Conservation (phyloP, 2,888 invertebrate genomes). For the Zele albiditarsus region DNA sequence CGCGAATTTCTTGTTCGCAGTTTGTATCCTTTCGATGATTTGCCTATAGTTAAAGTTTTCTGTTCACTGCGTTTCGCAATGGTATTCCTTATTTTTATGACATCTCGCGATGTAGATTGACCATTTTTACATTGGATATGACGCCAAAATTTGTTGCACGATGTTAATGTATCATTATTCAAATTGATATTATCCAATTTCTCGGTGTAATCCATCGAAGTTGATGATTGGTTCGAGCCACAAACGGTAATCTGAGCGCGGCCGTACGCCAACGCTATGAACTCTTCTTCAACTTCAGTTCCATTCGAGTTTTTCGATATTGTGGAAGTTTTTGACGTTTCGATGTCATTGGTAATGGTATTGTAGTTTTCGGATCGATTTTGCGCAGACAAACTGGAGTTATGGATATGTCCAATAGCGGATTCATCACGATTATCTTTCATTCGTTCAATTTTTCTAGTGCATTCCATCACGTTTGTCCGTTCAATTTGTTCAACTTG, state of each 20-base stretch:
- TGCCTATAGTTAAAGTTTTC: slow-evolving; percentile 54
- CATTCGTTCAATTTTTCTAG: too few species aligned
- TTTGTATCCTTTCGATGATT: slow-evolving; percentile 58
- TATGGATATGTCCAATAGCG: background rate
- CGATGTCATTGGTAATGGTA: slow-evolving; percentile 18
- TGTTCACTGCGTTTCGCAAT: slow-evolving; percentile 63
- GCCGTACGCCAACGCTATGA: slow-evolving; percentile 69
- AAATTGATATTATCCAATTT: slow-evolving; percentile 71
- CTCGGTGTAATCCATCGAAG: slow-evolving; percentile 69
- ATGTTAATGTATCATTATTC: slow-evolving; percentile 58
- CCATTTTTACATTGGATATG: slow-evolving; percentile 69
- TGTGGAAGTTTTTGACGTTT: slow-evolving; percentile 59
- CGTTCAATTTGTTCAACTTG: background rate
- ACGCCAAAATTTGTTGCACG: slow-evolving; percentile 66
- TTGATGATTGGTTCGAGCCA: slow-evolving; percentile 66
- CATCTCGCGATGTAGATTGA: slow-evolving; percentile 60
- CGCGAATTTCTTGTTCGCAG: slow-evolving; percentile 62
- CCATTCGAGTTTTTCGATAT: slow-evolving; percentile 68
- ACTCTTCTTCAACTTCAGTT: slow-evolving; percentile 66
- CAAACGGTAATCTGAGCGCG: slow-evolving; percentile 68
- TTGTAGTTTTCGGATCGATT: slow-evolving; percentile 6
- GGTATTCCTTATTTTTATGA: slow-evolving; percentile 62
- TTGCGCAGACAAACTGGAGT: background rate
- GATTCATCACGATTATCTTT: background rate
- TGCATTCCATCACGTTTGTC: background rate